Evolutionary conservation across 2,888 invertebrate species (phyloP), one percentile per base, ranked within the genome.

Genomic region (Mesorhabditis spiculigera): DNA sequence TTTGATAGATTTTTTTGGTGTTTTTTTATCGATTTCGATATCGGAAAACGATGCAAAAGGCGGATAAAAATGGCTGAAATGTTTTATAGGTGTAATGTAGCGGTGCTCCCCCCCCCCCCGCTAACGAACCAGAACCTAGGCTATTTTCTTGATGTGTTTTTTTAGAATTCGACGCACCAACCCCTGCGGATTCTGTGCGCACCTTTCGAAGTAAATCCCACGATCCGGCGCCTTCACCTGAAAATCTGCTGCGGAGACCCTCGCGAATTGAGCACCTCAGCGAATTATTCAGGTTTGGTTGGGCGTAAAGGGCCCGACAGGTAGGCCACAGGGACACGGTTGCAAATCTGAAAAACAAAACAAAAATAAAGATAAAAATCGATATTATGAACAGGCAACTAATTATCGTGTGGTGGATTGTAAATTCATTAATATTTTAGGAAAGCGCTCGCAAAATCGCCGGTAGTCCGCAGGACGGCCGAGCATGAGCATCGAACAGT

Each of bases 361-460:
- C 3, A 64, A 41, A 64, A 3, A 64, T 44, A 2, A 10, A 43
- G 4, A 66, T 8, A 13, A 62, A 10, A 67, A 67, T 43, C 67
- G 45, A 45, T 8, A 10, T 10, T 43, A 67, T 45, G 45, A 67
- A 67, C 4, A 5, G 3, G 50, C 45, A 45, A 45, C 43, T 41
- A 42, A 16, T 4, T 2, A 16, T 63, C 16, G n/a, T 1, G 8
- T 63, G n/a, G 16, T 13, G 28, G 16, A 63, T 28, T 28, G 28
- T 43, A 65, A 43, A 65, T 28, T 28, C 28, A 28, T 69, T 50
- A 13, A n/a, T 42, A 61, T 79, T 85, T 73, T 75, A 85, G 85
- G 75, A 85, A 82, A 74, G 85, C 85, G 5, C 72, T 85, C 62
- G 83, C 85, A 8, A 85, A 85, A 69, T 83, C 83, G 44, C 85